Evolutionary conservation across 2,888 invertebrate species (phyloP).

Genomic region (Cynaeus angustus): DNA sequence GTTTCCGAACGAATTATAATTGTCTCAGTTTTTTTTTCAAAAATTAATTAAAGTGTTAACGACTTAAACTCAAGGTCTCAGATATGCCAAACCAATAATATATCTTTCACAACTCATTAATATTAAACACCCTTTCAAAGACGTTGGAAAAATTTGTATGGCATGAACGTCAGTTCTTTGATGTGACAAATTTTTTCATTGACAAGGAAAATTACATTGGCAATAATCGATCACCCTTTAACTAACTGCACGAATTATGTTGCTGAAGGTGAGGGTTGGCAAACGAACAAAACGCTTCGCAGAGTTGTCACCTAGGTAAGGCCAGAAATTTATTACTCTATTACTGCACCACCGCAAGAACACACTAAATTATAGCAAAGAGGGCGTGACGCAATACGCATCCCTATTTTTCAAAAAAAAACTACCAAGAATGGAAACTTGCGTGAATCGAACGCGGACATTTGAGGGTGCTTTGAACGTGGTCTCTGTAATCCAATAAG

Average conservation of each 20-base stretch:
- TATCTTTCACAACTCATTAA: background rate
- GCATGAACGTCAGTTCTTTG: background rate
- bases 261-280: conserved; percentile 23
- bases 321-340: conserved; percentile 43
- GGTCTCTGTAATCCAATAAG: conserved; percentile 1
- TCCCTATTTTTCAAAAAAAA: background rate
- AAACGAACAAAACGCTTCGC: conserved; percentile 37
- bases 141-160: background rate
- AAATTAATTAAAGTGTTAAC: conserved; percentile 31
- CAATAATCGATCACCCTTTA: conserved; percentile 37
- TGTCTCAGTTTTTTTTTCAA: background rate
- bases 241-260: conserved; percentile 39
- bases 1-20: background rate
- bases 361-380: background rate
- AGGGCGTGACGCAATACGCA: background rate
- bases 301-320: conserved; percentile 41
- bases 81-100: background rate
- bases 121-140: conserved; percentile 6
- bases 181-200: background rate
- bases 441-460: conserved; percentile 5
- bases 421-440: background rate
- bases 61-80: background rate
- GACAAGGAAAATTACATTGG: conserved; percentile 16
- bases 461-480: background rate
- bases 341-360: conserved; percentile 30